phyloP scores from a whole-genome alignment of 2,888 invertebrate species.

The Tanypteryx hageni region DNA sequence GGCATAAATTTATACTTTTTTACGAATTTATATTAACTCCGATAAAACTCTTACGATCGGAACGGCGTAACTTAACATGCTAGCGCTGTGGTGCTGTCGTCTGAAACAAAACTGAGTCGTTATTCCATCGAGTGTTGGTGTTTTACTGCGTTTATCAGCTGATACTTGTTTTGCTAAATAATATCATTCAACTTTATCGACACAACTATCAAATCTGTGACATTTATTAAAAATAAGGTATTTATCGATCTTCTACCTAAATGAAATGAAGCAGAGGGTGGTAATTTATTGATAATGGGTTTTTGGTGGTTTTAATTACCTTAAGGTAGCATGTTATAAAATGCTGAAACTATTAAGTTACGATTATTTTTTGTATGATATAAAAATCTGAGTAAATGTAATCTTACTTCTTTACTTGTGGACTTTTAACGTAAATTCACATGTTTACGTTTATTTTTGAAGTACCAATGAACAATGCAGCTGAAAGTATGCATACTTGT shows the following conservation, averaged over 20 bases:
- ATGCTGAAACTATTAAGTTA: background rate
- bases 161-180: constrained; percentile 52
- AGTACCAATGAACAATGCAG: background rate
- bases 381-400: too few relatives aligned
- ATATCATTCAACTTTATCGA: background rate
- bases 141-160: constrained; percentile 59
- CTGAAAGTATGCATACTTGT: background rate
- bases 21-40: too few relatives aligned
- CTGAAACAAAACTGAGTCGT: constrained; percentile 36
- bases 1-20: too few relatives aligned
- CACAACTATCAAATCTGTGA: background rate
- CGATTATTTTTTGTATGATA: background rate
- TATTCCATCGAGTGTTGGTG: constrained; percentile 33
- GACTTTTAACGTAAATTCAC: background rate
- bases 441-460: background rate
- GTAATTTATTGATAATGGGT: too few relatives aligned
- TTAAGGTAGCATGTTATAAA: background rate
- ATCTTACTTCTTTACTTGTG: background rate
- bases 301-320: background rate
- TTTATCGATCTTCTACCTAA: background rate
- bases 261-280: background rate
- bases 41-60: too few relatives aligned
- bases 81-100: background rate
- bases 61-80: too few relatives aligned
- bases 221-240: background rate